Evolutionary conservation across 2,888 invertebrate genomes (phyloP).

Genomic region (Agrotis ipsilon): DNA sequence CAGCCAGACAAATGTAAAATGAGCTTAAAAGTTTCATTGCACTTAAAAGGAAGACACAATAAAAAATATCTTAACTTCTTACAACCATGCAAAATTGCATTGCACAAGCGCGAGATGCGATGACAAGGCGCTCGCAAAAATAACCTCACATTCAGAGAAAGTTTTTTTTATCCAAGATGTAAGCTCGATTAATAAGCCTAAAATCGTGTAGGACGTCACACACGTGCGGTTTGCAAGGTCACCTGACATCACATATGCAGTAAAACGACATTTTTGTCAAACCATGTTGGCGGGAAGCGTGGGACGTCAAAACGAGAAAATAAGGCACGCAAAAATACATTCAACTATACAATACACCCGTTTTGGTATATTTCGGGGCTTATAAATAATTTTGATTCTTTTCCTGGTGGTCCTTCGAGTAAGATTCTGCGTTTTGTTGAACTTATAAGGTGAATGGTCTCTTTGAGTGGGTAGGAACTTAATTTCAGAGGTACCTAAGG

Average conservation of each 20-base stretch:
- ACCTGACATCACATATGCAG: constrained; percentile 71
- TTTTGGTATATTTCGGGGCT: constrained; percentile 52
- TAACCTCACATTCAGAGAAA: constrained; percentile 43
- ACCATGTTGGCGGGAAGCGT: constrained; percentile 66
- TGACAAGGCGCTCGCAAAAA: constrained; percentile 26
- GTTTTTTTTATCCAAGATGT: constrained; percentile 39
- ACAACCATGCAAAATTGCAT: constrained; percentile 5
- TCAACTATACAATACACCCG: constrained; percentile 54
- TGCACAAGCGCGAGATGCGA: constrained; percentile 7
- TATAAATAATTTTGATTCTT: constrained; percentile 57
- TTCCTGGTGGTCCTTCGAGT: constrained; percentile 63
- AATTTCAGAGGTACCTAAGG: constrained; percentile 15
- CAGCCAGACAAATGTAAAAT: neutral
- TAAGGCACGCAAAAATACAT: constrained; percentile 55
- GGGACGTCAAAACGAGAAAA: constrained; percentile 62
- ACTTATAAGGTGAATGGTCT: constrained; percentile 45
- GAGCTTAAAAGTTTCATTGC: neutral
- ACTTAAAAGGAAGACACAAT: constrained; percentile 6
- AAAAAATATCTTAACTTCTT: constrained; percentile 3
- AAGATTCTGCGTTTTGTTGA: constrained; percentile 35
- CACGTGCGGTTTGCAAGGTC: constrained; percentile 67
- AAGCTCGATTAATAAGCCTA: constrained; percentile 52
- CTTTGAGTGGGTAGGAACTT: constrained; percentile 19
- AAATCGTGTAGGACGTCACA: constrained; percentile 62
- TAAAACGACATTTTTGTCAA: constrained; percentile 69